Evolutionary conservation across 2,113 vertebrate genomes (phyloP).

Genomic region (Neodon shergylaensis): DNA sequence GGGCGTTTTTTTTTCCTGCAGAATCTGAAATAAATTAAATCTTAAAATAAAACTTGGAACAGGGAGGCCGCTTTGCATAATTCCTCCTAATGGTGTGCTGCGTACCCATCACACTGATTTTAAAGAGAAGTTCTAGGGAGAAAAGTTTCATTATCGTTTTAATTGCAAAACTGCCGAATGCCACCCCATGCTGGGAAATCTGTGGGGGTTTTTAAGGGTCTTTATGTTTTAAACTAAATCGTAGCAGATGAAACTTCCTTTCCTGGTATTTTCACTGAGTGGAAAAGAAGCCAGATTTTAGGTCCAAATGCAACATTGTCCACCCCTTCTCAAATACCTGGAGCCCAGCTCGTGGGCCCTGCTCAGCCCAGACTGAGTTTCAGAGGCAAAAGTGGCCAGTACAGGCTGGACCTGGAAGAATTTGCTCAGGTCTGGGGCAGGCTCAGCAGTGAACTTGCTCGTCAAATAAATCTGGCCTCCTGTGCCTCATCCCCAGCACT

Average conservation of each 20-base stretch:
- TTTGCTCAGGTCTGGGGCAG: not conserved
- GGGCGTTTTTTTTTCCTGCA: constrained; percentile 71
- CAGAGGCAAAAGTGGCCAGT: constrained; percentile 20
- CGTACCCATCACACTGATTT: constrained; percentile 61
- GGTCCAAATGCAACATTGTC: constrained; percentile 32
- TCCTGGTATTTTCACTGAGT: constrained; percentile 11
- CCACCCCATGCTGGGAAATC: constrained; percentile 51
- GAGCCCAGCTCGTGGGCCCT: not conserved
- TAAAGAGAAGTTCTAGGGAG: constrained; percentile 52
- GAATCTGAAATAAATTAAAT: constrained; percentile 79
- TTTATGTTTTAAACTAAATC: constrained; percentile 61
- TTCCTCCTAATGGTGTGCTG: constrained; percentile 75
- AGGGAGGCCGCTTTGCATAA: constrained; percentile 76
- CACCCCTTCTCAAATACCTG: constrained; percentile 10
- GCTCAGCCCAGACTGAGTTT: constrained; percentile 1
- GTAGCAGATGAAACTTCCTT: constrained; percentile 49
- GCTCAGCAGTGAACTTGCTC: not conserved
- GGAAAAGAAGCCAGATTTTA: constrained; percentile 58
- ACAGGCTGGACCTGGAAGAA: not conserved
- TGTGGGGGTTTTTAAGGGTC: not conserved
- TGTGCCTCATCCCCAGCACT: not conserved
- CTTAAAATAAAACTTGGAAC: constrained; percentile 80
- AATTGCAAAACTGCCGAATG: constrained; percentile 68
- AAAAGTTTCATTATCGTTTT: constrained; percentile 70
- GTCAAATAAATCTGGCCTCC: not conserved